These are phyloP conservation scores for Apostichopus parvimensis DNA, from an alignment of 35 echinoderm and acorn worm genomes.

Conservation along the genomic window DNA sequence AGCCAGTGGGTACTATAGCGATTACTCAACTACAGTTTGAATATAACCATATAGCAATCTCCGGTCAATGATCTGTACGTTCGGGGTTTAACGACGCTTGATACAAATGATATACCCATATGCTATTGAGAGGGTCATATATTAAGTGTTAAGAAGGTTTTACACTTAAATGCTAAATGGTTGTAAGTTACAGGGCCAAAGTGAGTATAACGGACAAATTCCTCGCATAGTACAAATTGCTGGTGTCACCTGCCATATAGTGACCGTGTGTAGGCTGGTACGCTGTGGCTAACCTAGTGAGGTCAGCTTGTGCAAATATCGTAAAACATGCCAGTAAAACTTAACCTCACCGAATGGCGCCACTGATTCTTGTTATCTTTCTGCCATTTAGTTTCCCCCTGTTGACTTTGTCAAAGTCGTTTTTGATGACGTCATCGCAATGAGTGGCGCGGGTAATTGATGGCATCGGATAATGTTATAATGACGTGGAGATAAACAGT, in stretches of 20 bases:
- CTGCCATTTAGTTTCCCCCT: background rate
- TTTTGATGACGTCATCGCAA: background rate
- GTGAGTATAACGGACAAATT: background rate
- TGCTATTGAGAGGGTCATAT: too few relatives aligned
- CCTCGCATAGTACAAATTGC: background rate
- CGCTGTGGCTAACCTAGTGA: slow-evolving; percentile 10
- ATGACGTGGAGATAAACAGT: too few relatives aligned
- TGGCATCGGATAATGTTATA: too few relatives aligned
- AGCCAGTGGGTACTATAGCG: too few relatives aligned
- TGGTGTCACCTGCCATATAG: background rate
- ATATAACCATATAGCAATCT: too few relatives aligned
- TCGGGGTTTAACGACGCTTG: too few relatives aligned
- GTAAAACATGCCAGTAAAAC: background rate
- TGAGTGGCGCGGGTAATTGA: background rate
- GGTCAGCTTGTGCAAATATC: slow-evolving; percentile 14
- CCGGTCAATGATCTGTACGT: too few relatives aligned
- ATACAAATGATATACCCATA: too few relatives aligned
- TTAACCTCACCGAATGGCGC: slow-evolving; percentile 16
- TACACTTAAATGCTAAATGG: too few relatives aligned
- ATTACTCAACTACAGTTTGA: too few relatives aligned
- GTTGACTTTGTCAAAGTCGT: background rate
- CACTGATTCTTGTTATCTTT: background rate
- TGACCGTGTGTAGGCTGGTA: background rate
- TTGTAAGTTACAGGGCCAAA: too few relatives aligned
- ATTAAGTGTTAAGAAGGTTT: too few relatives aligned